Evolutionary conservation across 2,797 vertebrate species (phyloP).

Genomic region (Enteromius fasciolatus): DNA sequence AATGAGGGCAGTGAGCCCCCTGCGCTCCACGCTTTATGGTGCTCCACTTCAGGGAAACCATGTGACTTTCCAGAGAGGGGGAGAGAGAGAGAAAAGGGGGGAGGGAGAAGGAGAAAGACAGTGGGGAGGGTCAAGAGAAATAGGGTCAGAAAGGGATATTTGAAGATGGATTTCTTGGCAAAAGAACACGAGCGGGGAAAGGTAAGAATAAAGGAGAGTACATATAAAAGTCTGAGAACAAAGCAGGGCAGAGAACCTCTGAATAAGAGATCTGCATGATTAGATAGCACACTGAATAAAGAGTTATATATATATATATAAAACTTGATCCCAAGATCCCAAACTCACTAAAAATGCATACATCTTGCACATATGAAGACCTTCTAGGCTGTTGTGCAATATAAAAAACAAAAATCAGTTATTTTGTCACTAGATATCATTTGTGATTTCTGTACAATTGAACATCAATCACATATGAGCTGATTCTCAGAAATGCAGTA

Average conservation of each 20-base stretch:
- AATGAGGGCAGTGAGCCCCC: constrained; percentile 67
- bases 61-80: constrained; percentile 80
- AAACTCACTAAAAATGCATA: not conserved
- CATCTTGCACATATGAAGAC: not conserved
- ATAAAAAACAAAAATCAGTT: not conserved
- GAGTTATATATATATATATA: not conserved
- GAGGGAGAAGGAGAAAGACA: constrained; percentile 57
- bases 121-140: constrained; percentile 50
- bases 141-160: constrained; percentile 43
- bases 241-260: not conserved
- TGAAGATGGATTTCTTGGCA: constrained; percentile 51
- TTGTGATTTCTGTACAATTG: not conserved
- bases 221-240: constrained; percentile 55
- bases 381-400: not conserved
- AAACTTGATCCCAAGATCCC: not conserved
- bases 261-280: not conserved
- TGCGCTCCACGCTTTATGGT: constrained; percentile 80
- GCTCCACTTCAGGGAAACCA: constrained; percentile 83
- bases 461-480: not conserved
- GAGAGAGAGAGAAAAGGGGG: constrained; percentile 57
- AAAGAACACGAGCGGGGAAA: constrained; percentile 59
- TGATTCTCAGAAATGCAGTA: not conserved
- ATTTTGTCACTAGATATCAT: not conserved
- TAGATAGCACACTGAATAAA: not conserved
- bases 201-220: constrained; percentile 62